Evolutionary conservation across 2,113 vertebrate species (phyloP).

Genomic region (Menidia beryllina): DNA sequence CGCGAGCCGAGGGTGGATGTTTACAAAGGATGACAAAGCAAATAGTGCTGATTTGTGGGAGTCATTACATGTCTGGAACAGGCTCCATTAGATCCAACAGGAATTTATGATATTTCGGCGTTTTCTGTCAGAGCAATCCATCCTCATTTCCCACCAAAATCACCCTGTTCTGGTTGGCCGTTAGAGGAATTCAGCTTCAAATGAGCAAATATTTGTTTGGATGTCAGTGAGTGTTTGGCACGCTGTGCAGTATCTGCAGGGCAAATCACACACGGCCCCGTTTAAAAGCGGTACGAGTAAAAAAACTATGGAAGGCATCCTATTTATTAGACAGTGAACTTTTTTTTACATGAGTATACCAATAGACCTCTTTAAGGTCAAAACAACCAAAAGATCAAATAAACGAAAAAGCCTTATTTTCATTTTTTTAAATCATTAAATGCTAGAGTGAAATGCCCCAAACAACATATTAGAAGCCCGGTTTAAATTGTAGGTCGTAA

Average conservation of each 20-base stretch:
- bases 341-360: background rate
- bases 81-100: conserved; percentile 30
- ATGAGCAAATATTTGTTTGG: conserved; percentile 8
- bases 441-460: too few relatives aligned
- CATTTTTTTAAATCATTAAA: too few relatives aligned
- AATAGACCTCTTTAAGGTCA: background rate
- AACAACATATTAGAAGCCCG: too few relatives aligned
- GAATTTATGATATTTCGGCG: conserved; percentile 21
- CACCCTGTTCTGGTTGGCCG: conserved; percentile 9
- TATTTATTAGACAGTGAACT: background rate
- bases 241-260: background rate
- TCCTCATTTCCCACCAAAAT: conserved; percentile 29
- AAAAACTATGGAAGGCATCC: background rate
- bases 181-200: conserved; percentile 2
- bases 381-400: too few relatives aligned
- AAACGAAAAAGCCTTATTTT: too few relatives aligned
- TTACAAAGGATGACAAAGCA: background rate
- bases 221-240: too few relatives aligned
- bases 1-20: background rate
- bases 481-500: too few relatives aligned
- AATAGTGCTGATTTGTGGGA: conserved; percentile 48
- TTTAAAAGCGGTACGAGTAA: background rate
- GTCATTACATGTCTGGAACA: conserved; percentile 26
- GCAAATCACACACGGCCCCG: background rate
- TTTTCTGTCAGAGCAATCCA: conserved; percentile 35